Percentiles rank a stretch among this genome's conserved stretches.
Conservation (phyloP, 2,113 vertebrate species). For the Athene noctua region DNA sequence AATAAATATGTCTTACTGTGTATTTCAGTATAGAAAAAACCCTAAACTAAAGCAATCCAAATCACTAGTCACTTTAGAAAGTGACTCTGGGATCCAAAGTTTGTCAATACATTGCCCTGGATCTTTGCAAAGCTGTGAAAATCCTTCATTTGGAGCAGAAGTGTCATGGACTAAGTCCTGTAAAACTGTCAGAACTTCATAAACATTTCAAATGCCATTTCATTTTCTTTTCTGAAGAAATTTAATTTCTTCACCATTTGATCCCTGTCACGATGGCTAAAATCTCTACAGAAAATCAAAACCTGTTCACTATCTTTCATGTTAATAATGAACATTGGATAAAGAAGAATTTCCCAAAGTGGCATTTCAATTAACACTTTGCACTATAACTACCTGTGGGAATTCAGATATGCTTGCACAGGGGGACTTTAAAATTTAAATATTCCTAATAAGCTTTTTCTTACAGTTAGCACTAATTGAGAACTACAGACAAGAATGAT, state of each 20-base stretch:
- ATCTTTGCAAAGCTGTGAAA: background rate
- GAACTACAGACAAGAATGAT: constrained; percentile 30
- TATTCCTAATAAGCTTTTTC: constrained; percentile 39
- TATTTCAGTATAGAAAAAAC: background rate
- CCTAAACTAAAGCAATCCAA: background rate
- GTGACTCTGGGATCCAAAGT: background rate
- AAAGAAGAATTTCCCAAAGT: constrained; percentile 26
- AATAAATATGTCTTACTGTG: background rate
- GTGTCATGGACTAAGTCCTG: background rate
- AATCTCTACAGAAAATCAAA: constrained; percentile 22
- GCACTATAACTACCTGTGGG: background rate
- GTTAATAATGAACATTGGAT: constrained; percentile 22
- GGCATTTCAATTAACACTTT: constrained; percentile 44
- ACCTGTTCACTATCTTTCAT: constrained; percentile 4
- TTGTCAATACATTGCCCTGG: background rate
- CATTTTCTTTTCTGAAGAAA: too few relatives aligned
- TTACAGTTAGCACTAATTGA: constrained; percentile 42
- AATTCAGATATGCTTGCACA: constrained; percentile 10
- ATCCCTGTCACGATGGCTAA: background rate
- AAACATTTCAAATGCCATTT: background rate
- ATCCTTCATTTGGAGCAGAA: background rate
- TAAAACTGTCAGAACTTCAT: background rate
- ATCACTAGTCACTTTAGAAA: background rate
- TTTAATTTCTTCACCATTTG: background rate
- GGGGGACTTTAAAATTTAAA: constrained; percentile 18